phyloP scores from a whole-genome alignment of 2,888 invertebrate species.

The Apotomis turbidana region DNA sequence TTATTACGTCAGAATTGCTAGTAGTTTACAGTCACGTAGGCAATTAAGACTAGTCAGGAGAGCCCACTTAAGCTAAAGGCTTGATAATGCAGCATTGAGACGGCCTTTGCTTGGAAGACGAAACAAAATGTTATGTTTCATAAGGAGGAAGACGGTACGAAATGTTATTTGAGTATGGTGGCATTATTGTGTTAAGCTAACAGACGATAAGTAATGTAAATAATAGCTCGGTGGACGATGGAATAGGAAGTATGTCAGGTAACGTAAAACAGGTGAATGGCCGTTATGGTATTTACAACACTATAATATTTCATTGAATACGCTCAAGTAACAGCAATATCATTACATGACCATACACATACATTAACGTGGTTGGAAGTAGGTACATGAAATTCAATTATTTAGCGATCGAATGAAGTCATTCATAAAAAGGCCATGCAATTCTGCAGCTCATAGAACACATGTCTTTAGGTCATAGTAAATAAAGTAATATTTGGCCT shows the following conservation, averaged over 20 bases:
- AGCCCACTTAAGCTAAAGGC: slow-evolving; percentile 26
- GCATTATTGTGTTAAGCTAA: slow-evolving; percentile 2
- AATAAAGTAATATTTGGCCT: too few relatives aligned
- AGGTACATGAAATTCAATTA: too few relatives aligned
- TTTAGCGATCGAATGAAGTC: too few relatives aligned
- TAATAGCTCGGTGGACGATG: neutral
- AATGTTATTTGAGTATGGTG: slow-evolving; percentile 1
- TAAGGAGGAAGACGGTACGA: slow-evolving; percentile 13
- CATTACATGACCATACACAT: too few relatives aligned
- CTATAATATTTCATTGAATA: neutral
- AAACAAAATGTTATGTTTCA: slow-evolving; percentile 23
- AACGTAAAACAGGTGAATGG: neutral
- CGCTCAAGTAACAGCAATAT: too few relatives aligned
- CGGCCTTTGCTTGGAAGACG: slow-evolving; percentile 19
- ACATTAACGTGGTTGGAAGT: too few relatives aligned
- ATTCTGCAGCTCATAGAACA: too few relatives aligned
- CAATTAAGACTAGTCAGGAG: slow-evolving; percentile 40
- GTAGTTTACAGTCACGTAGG: slow-evolving; percentile 54
- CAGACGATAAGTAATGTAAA: neutral
- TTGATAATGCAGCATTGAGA: slow-evolving; percentile 12
- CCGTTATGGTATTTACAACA: neutral
- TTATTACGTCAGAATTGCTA: slow-evolving; percentile 55
- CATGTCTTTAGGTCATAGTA: too few relatives aligned
- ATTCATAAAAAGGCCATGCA: too few relatives aligned
- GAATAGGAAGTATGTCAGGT: neutral